Evolutionary conservation across 2,113 vertebrate genomes (phyloP).

Genomic region (Indicator maculatus): DNA sequence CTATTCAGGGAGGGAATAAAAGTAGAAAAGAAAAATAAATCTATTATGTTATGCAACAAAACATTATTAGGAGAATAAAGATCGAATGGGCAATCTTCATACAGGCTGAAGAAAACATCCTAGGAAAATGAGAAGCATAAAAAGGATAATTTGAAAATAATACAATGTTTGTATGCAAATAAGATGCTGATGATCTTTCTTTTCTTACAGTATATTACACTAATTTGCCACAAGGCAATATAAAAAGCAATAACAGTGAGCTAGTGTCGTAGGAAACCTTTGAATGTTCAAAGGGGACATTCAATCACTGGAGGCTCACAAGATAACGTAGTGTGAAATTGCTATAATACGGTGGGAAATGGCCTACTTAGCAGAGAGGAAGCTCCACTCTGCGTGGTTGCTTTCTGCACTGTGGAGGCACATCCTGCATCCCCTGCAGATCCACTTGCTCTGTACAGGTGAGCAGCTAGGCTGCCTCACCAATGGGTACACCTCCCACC

Average conservation of each 20-base stretch:
- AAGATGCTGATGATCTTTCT: not conserved
- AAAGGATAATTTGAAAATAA: conserved; percentile 51
- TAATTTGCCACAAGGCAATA: conserved; percentile 39
- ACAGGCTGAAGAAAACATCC: not conserved
- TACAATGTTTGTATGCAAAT: conserved; percentile 40
- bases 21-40: not conserved
- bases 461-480: not conserved
- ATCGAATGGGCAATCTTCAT: not conserved
- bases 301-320: conserved; percentile 31
- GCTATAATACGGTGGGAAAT: not conserved
- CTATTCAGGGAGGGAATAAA: not conserved
- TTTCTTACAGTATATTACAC: conserved; percentile 13
- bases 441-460: not conserved
- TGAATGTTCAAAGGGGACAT: conserved; percentile 49
- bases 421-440: not conserved
- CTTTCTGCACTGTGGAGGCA: not conserved
- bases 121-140: conserved; percentile 35
- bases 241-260: not conserved
- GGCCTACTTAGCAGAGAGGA: conserved; percentile 9
- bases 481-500: not conserved
- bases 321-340: conserved; percentile 48
- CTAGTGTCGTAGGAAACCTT: not conserved
- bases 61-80: not conserved
- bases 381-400: not conserved
- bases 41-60: not conserved